Base-by-base conservation (phyloP, 53 echinoderm and acorn worm species). In the Zoroaster sp. region DNA sequence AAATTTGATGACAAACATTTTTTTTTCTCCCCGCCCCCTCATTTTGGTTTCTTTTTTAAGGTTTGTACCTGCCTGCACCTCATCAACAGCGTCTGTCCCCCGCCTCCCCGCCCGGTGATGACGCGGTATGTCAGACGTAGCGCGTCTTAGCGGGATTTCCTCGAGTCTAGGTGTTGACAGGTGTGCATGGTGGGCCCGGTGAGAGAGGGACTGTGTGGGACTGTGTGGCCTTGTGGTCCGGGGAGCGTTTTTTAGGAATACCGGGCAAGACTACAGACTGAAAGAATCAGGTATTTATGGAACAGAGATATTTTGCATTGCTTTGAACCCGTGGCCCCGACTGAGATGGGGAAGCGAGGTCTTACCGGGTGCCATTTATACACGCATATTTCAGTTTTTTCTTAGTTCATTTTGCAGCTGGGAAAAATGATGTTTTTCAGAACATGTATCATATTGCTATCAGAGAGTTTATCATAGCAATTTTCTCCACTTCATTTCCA, bases 121-220 rank as follows among this genome's bases (percentile, higher is more conserved):
- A 68, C 67, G 68, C 41, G 82, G 68, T 43, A 20, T 82, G 82
- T 82, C 82, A 82, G 82, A 82, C 82, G 30, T 53, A 66, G 44
- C 82, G 68, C 82, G 82, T 82, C 82, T 82, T 82, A 82, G 12
- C 42, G 28, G 65, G 68, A 67, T 82, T 82, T 68, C 82, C 68
- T 68, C 66, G n/a, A 15, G 7, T 21, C 68, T 39, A 33, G 44
- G 82, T 82, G 82, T 67, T 82, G 82, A 82, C 82, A 82, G 82
- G 44, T 68, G 28, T 4, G 17, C 78, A 55, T 36, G 38, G 36
- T 20, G 20, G 25, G 39, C 55, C 78, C 55, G 54, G 32, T 45
- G 45, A 52, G 30, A 45, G 52, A 80, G 67, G 6, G 6, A 41
- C 32, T 17, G 51, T 12, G 32, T 46, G 43, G 45, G 33, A 43